Percentiles rank a stretch among this genome's conserved stretches.
Conservation (phyloP, 1,140 invertebrate genomes). For the Apis mellifera region DNA sequence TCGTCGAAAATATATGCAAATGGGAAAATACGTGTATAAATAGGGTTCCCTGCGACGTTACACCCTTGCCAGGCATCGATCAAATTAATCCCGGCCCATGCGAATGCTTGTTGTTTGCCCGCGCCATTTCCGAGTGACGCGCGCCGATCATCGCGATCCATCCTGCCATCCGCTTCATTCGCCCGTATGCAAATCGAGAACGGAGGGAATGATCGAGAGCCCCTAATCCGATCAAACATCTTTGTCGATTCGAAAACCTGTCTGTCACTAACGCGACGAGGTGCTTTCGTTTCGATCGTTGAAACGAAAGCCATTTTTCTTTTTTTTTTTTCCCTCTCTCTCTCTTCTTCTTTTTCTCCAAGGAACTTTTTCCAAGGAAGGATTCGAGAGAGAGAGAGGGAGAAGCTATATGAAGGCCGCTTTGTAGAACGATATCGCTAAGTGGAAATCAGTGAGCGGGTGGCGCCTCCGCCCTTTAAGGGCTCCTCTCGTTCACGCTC, state of each 20-base stretch:
- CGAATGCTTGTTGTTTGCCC: constrained; percentile 72
- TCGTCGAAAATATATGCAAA: too few species aligned
- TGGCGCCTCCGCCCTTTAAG: constrained; percentile 71
- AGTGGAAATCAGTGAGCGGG: constrained; percentile 79
- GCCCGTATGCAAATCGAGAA: constrained; percentile 12
- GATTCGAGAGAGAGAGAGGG: not conserved
- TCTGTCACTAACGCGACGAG: not conserved
- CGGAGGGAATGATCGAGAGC: constrained; percentile 15
- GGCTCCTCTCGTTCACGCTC: constrained; percentile 60
- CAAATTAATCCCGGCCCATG: constrained; percentile 75
- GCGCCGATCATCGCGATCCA: constrained; percentile 16
- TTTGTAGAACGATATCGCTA: constrained; percentile 79
- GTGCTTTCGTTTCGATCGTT: not conserved
- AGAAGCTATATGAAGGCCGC: constrained; percentile 72
- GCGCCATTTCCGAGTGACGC: not conserved
- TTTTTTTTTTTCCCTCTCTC: too few species aligned
- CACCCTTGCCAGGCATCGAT: constrained; percentile 68
- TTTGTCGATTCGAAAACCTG: not conserved
- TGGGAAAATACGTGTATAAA: not conserved
- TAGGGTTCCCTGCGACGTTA: not conserved
- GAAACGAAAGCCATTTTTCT: not conserved
- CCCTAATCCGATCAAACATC: constrained; percentile 19
- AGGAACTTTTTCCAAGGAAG: not conserved
- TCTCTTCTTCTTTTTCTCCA: not conserved
- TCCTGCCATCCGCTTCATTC: not conserved